Evolutionary conservation across 2,797 vertebrate species (phyloP).

Genomic region (Anguilla marmorata): DNA sequence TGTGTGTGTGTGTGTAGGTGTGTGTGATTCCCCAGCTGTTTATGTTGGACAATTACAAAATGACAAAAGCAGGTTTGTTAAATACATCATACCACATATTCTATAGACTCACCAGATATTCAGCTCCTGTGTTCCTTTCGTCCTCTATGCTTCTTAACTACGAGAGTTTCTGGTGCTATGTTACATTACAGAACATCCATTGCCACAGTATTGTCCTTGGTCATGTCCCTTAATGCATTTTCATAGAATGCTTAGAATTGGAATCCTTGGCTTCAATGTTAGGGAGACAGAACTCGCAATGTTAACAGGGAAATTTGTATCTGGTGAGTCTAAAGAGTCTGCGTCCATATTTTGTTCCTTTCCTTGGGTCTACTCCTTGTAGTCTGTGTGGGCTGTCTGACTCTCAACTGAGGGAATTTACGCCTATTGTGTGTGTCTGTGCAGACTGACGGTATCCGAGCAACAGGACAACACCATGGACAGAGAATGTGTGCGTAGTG

Average conservation of each 20-base stretch:
- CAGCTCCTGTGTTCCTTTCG: background rate
- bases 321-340: background rate
- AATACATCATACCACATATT: background rate
- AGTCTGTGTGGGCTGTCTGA: background rate
- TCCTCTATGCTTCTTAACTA: background rate
- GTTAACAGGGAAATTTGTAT: background rate
- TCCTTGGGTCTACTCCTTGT: background rate
- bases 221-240: background rate
- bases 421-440: constrained; percentile 46
- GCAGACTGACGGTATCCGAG: constrained; percentile 47
- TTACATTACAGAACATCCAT: background rate
- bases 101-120: background rate
- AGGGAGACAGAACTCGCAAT: background rate
- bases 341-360: background rate
- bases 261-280: background rate
- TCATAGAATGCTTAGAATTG: background rate
- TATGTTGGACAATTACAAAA: background rate
- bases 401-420: constrained; percentile 40
- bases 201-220: background rate
- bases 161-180: background rate
- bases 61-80: constrained; percentile 2
- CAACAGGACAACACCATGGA: constrained; percentile 60
- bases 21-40: background rate
- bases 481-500: constrained; percentile 45
- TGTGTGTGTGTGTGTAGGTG: background rate